Evolutionary conservation across 2,888 invertebrate species (phyloP).

Genomic region (Monoplex corrugatus): DNA sequence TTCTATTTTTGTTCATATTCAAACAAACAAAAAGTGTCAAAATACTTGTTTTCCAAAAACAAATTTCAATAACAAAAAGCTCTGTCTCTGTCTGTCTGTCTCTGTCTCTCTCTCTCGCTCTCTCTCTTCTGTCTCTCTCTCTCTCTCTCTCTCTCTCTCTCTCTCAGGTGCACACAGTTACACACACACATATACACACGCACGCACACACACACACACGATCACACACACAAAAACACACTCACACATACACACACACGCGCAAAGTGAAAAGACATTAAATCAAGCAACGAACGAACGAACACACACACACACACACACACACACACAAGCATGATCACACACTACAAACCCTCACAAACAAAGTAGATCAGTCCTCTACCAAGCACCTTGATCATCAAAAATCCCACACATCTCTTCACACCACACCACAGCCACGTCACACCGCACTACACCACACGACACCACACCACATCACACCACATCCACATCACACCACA

Average conservation of each 20-base stretch:
- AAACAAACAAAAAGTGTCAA: too few relatives aligned
- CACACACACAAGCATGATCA: neutral
- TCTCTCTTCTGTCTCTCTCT: neutral
- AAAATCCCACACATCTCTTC: neutral
- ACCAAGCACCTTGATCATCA: neutral
- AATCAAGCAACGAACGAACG: neutral
- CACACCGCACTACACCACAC: too few relatives aligned
- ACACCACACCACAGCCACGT: too few relatives aligned
- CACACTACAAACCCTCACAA: neutral
- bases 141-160: neutral
- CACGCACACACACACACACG: neutral
- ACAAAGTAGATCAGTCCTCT: neutral
- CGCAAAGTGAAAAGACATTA: neutral
- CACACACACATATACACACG: too few relatives aligned
- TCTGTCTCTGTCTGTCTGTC: too few relatives aligned
- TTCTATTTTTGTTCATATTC: too few relatives aligned
- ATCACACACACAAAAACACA: neutral
- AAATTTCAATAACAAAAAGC: too few relatives aligned
- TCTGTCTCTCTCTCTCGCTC: neutral
- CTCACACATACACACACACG: neutral
- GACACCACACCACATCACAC: too few relatives aligned
- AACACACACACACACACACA: neutral
- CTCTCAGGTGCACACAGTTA: too few relatives aligned
- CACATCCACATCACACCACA: too few relatives aligned
- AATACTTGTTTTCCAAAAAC: too few relatives aligned